Conservation (phyloP, 2,113 vertebrate species). For the Cichladusa arquata region DNA sequence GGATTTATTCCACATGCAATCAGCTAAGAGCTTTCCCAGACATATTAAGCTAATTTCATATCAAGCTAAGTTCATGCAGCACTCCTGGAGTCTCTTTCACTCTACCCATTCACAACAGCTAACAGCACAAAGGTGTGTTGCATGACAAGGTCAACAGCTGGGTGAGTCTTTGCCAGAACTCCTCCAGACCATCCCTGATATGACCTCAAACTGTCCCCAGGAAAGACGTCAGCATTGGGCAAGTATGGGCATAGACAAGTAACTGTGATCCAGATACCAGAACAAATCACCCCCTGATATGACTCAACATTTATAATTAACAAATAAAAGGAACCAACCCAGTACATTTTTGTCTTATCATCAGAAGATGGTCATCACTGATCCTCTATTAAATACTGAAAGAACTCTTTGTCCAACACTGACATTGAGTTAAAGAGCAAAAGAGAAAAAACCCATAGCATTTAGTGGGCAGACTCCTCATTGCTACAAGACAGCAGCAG, state of each 20-base stretch:
- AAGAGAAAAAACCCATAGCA: neutral
- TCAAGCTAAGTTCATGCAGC: neutral
- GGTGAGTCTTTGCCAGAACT: neutral
- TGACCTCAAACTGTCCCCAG: neutral
- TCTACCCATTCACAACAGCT: neutral
- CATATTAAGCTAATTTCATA: neutral
- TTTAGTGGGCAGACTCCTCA: neutral
- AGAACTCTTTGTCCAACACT: neutral
- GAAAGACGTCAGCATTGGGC: neutral
- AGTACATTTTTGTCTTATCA: neutral
- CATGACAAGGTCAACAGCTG: neutral
- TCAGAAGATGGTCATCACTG: neutral
- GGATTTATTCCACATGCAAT: neutral
- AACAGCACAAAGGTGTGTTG: neutral
- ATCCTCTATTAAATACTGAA: neutral
- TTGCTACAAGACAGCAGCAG: rapidly evolving
- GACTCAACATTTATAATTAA: neutral
- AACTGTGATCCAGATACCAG: neutral
- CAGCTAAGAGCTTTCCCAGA: neutral
- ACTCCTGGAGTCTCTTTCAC: neutral
- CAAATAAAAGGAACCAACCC: neutral
- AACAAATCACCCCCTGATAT: neutral
- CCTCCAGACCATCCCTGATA: neutral
- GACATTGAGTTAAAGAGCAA: neutral
- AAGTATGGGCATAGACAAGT: neutral